Conservation (phyloP, 2,113 vertebrate genomes). For the Microtus pennsylvanicus region DNA sequence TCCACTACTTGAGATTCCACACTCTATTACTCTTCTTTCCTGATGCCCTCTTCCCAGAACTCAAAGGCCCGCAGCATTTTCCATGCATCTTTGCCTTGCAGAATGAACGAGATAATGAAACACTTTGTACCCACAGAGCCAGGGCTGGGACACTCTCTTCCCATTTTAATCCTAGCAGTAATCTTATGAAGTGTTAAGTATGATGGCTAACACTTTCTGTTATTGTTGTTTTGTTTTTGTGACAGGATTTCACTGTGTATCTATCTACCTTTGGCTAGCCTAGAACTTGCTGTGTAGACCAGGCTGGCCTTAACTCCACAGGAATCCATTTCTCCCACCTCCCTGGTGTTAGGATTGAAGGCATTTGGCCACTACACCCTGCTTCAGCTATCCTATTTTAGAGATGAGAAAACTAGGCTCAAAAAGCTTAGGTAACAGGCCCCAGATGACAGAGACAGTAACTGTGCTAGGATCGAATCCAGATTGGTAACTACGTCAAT, state of each 20-base stretch:
- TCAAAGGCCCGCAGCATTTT: background rate
- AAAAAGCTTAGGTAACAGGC: background rate
- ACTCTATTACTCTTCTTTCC: background rate
- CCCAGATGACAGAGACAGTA: background rate
- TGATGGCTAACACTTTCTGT: background rate
- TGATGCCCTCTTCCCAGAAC: background rate
- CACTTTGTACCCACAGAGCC: background rate
- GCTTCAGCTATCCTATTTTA: background rate
- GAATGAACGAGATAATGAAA: background rate
- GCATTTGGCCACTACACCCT: background rate
- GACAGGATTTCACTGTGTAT: background rate
- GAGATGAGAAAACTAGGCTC: conserved; percentile 43
- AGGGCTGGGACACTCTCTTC: background rate
- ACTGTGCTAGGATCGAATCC: background rate
- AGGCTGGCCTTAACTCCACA: background rate
- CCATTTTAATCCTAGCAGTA: background rate
- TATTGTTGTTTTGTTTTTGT: background rate
- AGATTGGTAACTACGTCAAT: background rate
- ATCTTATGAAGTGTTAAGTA: background rate
- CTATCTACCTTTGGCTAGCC: background rate
- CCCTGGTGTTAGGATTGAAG: background rate
- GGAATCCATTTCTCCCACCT: background rate
- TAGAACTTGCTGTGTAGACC: background rate
- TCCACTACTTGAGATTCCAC: background rate
- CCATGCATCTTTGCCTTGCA: background rate